A percentile compares a stretch with the other conserved stretches of the same genome.
Evolutionary conservation across 1,140 invertebrate species (phyloP).

Genomic region (Pentalonia nigronervosa): DNA sequence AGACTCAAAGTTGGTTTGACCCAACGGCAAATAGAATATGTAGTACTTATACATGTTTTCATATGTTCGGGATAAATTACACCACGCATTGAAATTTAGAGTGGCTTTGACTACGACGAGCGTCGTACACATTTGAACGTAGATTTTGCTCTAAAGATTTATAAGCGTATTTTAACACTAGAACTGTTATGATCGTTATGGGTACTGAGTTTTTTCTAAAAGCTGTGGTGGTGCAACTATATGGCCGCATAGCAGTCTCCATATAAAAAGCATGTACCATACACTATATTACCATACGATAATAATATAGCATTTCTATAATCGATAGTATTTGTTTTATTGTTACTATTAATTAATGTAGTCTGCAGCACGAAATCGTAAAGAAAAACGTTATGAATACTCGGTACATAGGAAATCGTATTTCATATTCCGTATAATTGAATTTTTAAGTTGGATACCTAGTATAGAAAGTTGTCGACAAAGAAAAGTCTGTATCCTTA

Average conservation of each 20-base stretch:
- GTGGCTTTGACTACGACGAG: neutral
- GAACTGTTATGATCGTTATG: neutral
- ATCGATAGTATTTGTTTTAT: neutral
- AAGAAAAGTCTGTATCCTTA: conserved; percentile 20
- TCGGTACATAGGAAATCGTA: neutral
- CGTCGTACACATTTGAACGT: neutral
- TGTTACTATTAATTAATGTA: conserved; percentile 1
- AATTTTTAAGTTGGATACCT: neutral
- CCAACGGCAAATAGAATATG: neutral
- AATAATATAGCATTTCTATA: neutral
- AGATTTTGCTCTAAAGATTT: neutral
- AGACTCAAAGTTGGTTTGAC: neutral
- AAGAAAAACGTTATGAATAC: conserved; percentile 12
- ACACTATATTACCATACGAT: neutral
- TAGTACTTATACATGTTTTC: too few relatives aligned
- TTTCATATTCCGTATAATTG: conserved; percentile 28
- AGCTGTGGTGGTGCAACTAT: neutral
- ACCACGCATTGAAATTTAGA: neutral
- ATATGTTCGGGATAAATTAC: too few relatives aligned
- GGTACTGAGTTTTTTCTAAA: neutral
- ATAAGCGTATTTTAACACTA: neutral
- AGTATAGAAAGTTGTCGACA: conserved; percentile 32
- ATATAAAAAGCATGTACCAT: neutral
- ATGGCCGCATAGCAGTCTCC: neutral
- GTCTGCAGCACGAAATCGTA: neutral